Conservation (phyloP, 53 echinoderm and acorn worm genomes). For the Hippasteria phrygiana region DNA sequence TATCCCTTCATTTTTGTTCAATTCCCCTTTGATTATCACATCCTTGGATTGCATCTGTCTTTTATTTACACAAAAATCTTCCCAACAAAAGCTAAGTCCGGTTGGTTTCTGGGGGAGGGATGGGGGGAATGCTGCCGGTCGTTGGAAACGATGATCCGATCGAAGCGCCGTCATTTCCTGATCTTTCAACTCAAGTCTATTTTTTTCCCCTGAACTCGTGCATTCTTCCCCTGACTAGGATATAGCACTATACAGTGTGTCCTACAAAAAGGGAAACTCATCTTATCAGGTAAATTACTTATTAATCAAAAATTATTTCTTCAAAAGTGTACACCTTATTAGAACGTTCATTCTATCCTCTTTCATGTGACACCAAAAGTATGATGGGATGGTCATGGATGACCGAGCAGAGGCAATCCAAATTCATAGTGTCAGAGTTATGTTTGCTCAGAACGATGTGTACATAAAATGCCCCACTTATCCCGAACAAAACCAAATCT, state of each 20-base stretch:
- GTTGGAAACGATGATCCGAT: not conserved
- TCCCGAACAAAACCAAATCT: too few relatives aligned
- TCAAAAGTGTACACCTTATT: too few relatives aligned
- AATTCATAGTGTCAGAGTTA: too few relatives aligned
- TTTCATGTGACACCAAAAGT: too few relatives aligned
- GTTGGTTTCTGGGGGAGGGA: not conserved
- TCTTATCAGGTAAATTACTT: too few relatives aligned
- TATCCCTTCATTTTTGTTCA: not conserved
- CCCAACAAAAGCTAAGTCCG: slow-evolving; percentile 19
- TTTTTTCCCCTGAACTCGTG: not conserved
- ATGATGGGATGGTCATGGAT: too few relatives aligned
- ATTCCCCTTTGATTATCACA: not conserved
- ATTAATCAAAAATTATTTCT: too few relatives aligned
- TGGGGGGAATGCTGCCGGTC: not conserved
- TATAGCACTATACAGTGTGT: not conserved
- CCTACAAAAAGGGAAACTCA: too few relatives aligned
- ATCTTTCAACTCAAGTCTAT: not conserved
- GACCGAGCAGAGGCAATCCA: too few relatives aligned
- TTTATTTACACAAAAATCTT: slow-evolving; percentile 39
- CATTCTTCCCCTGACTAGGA: not conserved
- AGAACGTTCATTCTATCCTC: too few relatives aligned
- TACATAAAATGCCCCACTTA: too few relatives aligned
- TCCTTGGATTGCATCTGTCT: slow-evolving; percentile 53
- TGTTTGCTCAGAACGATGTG: too few relatives aligned
- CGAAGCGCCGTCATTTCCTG: slow-evolving; percentile 27